Evolutionary conservation across 2,888 invertebrate species (phyloP).

Genomic region (Cephus spinipes): DNA sequence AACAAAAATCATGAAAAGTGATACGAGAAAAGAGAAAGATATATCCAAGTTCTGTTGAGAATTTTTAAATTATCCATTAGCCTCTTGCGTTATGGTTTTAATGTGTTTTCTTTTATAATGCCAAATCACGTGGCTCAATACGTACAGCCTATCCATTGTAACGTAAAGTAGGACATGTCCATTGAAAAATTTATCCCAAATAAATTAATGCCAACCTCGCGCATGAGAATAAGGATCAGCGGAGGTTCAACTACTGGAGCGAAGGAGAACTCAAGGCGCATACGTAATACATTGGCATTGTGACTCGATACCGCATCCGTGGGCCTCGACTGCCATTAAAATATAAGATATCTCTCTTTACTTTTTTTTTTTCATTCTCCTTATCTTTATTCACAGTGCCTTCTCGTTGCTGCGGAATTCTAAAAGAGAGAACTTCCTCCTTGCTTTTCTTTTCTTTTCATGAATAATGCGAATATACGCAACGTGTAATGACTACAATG

Average conservation of each 20-base stretch:
- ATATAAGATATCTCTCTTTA: neutral
- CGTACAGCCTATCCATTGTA: neutral
- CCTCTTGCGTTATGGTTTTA: too few species aligned
- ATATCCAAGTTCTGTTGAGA: neutral
- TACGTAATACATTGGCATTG: neutral
- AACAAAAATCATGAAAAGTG: neutral
- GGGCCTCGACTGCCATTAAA: neutral
- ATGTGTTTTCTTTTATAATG: neutral
- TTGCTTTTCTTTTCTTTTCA: neutral
- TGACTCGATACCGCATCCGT: neutral
- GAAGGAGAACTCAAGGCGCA: neutral
- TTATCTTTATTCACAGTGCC: neutral
- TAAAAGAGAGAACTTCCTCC: neutral
- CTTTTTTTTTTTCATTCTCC: neutral
- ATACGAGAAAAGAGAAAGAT: neutral
- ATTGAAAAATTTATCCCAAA: neutral
- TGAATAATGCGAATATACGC: neutral
- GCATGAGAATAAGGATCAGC: neutral
- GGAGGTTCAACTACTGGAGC: neutral
- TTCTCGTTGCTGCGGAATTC: neutral
- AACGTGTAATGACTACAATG: neutral
- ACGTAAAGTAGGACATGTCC: neutral
- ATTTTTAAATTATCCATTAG: neutral
- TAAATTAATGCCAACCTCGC: neutral
- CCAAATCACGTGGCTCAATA: neutral